Conservation (phyloP, 1,140 invertebrate genomes). For the Trypoxylus dichotomus region DNA sequence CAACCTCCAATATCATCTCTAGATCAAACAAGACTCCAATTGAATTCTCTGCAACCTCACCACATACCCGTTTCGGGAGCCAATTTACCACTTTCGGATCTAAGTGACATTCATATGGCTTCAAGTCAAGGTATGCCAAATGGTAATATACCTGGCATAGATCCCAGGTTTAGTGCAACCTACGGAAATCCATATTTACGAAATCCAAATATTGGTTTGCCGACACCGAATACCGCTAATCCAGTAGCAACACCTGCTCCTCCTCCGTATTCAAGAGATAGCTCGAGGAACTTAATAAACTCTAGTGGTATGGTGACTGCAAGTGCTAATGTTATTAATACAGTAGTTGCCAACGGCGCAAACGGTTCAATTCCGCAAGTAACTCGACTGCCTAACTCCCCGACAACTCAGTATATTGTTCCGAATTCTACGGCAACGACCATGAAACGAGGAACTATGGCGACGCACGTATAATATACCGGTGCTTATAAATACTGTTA, state of each 20-base stretch:
- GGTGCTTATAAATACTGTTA: constrained; percentile 26
- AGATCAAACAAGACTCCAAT: constrained; percentile 54
- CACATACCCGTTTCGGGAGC: constrained; percentile 45
- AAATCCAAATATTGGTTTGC: constrained; percentile 56
- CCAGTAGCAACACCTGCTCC: constrained; percentile 77
- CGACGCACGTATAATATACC: constrained; percentile 61
- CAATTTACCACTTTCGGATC: constrained; percentile 47
- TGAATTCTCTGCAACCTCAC: constrained; percentile 53
- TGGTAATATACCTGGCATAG: constrained; percentile 64
- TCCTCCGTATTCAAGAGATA: constrained; percentile 63
- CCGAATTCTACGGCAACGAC: constrained; percentile 54
- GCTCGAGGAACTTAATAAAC: constrained; percentile 43
- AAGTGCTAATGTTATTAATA: constrained; percentile 49
- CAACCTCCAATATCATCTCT: constrained; percentile 53
- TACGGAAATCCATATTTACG: constrained; percentile 88
- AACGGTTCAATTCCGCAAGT: constrained; percentile 58
- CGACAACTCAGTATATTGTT: constrained; percentile 57
- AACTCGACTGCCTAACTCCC: constrained; percentile 55
- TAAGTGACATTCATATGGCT: constrained; percentile 45
- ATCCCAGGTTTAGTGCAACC: constrained; percentile 82
- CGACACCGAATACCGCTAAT: constrained; percentile 66
- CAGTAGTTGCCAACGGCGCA: constrained; percentile 46
- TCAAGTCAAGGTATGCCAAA: constrained; percentile 56
- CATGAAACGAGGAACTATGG: constrained; percentile 62
- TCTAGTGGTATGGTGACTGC: constrained; percentile 47